These are phyloP conservation scores for Varanus salvator DNA, from an alignment of 2,113 vertebrate species.

Conservation along the genomic window DNA sequence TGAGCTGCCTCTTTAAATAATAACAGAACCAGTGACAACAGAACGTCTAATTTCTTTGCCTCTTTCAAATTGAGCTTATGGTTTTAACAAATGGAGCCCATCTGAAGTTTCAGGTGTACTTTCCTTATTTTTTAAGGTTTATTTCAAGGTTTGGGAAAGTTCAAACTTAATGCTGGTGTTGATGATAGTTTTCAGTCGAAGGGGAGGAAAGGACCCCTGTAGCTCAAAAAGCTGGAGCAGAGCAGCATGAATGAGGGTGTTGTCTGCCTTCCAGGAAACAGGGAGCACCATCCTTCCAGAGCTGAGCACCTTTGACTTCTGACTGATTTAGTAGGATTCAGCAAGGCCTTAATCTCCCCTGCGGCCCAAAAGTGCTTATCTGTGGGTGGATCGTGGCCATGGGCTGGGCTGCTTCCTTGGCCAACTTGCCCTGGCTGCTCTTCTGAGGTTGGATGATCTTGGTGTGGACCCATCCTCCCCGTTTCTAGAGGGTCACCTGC, in stretches of 20 bases:
- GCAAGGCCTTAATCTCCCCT: background rate
- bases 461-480: constrained; percentile 52
- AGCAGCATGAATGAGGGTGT: background rate
- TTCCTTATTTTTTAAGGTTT: constrained; percentile 63
- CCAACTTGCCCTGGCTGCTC: constrained; percentile 33
- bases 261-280: background rate
- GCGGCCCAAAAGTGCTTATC: background rate
- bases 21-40: fast-evolving
- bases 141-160: constrained; percentile 61
- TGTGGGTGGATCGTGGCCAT: background rate
- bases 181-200: constrained; percentile 59
- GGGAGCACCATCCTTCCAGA: background rate
- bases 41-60: background rate
- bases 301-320: background rate
- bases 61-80: background rate
- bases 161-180: constrained; percentile 66
- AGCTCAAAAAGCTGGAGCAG: background rate
- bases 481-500: constrained; percentile 67
- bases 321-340: background rate
- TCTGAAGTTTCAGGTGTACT: constrained; percentile 47
- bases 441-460: constrained; percentile 53
- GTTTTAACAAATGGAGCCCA: constrained; percentile 64
- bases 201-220: background rate
- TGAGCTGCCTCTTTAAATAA: background rate
- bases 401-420: constrained; percentile 8